Percentiles rank a stretch among this genome's conserved stretches.
Conservation (phyloP, 2,888 invertebrate species). For the Microctonus aethiopoides region DNA sequence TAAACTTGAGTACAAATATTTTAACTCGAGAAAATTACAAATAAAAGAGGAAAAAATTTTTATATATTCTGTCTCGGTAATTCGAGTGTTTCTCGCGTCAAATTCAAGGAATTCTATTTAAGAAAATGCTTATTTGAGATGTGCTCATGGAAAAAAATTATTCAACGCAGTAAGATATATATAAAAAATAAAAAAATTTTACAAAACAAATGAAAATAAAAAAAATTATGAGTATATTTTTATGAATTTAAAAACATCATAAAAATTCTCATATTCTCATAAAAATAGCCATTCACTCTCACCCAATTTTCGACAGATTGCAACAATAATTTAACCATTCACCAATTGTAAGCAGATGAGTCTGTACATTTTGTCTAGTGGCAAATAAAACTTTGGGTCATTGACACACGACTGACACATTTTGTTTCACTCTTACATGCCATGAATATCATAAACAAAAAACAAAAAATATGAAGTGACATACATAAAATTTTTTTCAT, state of each 20-base stretch:
- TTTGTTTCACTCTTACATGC: background rate
- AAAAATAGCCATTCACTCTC: conserved; percentile 49
- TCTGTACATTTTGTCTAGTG: conserved; percentile 13
- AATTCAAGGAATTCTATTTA: conserved; percentile 29
- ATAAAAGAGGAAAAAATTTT: background rate
- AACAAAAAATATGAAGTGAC: too few relatives aligned
- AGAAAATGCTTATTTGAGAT: background rate
- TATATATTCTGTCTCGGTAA: background rate
- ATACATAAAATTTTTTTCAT: too few relatives aligned
- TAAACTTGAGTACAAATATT: background rate
- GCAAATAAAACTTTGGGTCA: conserved; percentile 2
- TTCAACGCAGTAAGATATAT: background rate
- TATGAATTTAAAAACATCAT: background rate
- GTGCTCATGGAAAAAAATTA: background rate
- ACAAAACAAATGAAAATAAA: background rate
- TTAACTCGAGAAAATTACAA: background rate
- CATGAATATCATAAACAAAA: background rate
- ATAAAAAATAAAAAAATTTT: background rate
- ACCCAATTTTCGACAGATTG: conserved; percentile 47
- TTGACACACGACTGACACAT: conserved; percentile 5
- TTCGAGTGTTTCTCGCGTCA: conserved; percentile 17
- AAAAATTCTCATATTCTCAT: conserved; percentile 20
- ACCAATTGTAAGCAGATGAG: background rate
- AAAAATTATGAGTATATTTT: background rate
- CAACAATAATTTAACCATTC: conserved; percentile 40